Evolutionary conservation across 37 sponge, comb jelly and placozoan species (phyloP), one percentile per base, ranked within the genome.

Genomic region (Ephydatia muelleri): DNA sequence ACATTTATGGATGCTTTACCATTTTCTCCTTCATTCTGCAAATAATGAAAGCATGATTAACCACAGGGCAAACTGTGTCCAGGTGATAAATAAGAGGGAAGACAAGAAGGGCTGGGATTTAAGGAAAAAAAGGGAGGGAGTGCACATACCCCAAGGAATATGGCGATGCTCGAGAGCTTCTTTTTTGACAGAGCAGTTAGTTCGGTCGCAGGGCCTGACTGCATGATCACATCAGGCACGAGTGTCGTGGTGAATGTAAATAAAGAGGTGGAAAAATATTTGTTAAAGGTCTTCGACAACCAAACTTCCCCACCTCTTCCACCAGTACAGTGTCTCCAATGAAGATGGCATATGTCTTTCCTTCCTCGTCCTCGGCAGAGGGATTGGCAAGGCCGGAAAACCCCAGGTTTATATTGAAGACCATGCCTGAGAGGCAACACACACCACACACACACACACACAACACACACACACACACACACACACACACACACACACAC

Each of bases 241-340:
- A n/a, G n/a, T n/a, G n/a, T n/a, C n/a, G n/a, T 0, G 70, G 48
- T 68, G 67, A 38, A 75, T 1, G 2, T 13, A 13, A 34, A 73
- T 25, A 16, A 26, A 68, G 28, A 38, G 38, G 5, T 8, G 13
- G 32, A 30, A 3, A 38, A 5, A 31, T 33, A 37, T 3, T 5
- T 35, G 67, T 67, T 13, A n/a, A 8, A 38, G 32, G 26, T 14
- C 14, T 22, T 22, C 14, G n/a, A 27, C 19, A 27, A 72, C 30
- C 32, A 12, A 22, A 38, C 32, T 27, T 38, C 19, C 74, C 73
- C 84, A 84, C 96, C 40, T 90, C 79, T 12, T 86, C 80, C 1
- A 94, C 95, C 16, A 93, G 73, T 23, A 97, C 98, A 39, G 96
- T 95, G 86, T 97, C 98, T 14, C 98, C 98, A 68, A 97, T 74